A percentile compares a stretch with the other conserved stretches of the same genome.
These are phyloP conservation scores for Nycticebus coucang DNA, from an alignment of 2,113 vertebrate species.

Conservation along the genomic window DNA sequence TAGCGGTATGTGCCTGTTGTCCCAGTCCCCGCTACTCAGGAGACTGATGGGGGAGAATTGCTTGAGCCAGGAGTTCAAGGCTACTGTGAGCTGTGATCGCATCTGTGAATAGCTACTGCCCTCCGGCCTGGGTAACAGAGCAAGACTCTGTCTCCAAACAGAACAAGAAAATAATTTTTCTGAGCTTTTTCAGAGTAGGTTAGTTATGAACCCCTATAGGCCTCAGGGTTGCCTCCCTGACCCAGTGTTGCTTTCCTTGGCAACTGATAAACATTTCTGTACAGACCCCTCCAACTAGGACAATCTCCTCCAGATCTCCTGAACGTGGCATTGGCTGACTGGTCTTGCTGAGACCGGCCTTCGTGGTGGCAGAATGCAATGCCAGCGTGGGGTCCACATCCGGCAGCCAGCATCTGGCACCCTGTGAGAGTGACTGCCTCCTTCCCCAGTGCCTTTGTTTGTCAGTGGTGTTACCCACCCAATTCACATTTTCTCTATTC, in stretches of 20 bases:
- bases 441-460: rapidly evolving
- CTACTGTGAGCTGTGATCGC: no score
- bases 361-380: not conserved
- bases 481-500: rapidly evolving
- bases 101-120: no score
- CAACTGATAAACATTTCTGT: rapidly evolving
- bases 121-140: no score
- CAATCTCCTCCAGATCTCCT: not conserved
- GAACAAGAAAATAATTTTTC: not conserved
- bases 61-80: no score
- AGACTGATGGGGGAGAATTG: no score
- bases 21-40: no score
- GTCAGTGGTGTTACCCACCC: rapidly evolving
- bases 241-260: rapidly evolving
- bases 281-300: not conserved
- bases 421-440: rapidly evolving
- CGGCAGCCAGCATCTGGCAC: rapidly evolving
- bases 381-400: rapidly evolving
- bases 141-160: no score
- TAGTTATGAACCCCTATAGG: rapidly evolving
- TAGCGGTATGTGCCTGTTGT: no score
- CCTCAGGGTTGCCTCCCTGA: rapidly evolving
- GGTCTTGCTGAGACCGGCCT: rapidly evolving
- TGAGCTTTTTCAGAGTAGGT: rapidly evolving
- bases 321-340: rapidly evolving